These are phyloP conservation scores for Heliornis fulica DNA, from an alignment of 2,113 vertebrate genomes.

Conservation along the genomic window DNA sequence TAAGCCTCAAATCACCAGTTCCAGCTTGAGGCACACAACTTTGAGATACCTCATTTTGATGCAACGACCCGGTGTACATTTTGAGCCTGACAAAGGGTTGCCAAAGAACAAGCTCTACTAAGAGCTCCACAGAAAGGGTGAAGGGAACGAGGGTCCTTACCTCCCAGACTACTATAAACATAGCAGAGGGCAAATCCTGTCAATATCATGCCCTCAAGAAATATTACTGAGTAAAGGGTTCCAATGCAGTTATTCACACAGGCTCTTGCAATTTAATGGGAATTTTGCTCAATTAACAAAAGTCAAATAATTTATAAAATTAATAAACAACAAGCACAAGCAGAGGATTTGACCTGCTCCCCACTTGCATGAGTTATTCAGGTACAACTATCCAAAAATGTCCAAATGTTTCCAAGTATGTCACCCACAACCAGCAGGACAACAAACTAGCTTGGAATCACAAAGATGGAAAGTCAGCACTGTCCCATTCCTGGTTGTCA, in stretches of 20 bases:
- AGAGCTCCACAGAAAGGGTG: not conserved
- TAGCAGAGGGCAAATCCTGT: not conserved
- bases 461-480: not conserved
- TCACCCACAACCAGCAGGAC: not conserved
- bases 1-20: not conserved
- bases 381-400: not conserved
- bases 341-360: not conserved
- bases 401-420: not conserved
- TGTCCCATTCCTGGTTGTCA: not conserved
- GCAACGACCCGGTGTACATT: not conserved
- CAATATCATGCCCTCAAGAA: not conserved
- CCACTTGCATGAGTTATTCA: not conserved
- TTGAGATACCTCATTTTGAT: not conserved
- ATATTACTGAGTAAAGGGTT: not conserved
- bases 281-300: not conserved
- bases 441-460: not conserved
- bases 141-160: not conserved
- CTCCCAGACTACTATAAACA: not conserved
- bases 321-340: not conserved
- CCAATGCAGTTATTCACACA: not conserved
- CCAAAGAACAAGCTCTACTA: not conserved
- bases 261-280: not conserved
- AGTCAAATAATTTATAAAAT: not conserved
- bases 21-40: fast-evolving
- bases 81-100: not conserved